Percentiles rank a stretch among this genome's conserved stretches.
phyloP scores from a whole-genome alignment of 2,888 invertebrate species.

The Ephialtes manifestator region DNA sequence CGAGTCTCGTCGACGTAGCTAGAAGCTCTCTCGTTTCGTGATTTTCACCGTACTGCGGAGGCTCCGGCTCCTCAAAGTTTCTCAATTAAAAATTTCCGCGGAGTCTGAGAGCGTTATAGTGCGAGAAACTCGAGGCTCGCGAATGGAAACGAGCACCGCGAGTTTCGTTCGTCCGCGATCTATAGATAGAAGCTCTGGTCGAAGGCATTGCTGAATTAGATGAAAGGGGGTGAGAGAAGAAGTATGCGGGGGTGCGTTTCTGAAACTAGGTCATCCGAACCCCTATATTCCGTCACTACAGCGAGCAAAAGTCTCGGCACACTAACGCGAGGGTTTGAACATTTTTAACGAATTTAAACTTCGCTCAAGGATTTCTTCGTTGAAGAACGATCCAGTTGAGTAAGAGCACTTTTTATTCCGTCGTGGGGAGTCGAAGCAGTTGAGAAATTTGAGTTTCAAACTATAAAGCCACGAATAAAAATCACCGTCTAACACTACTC shows the following conservation, averaged over 20 bases:
- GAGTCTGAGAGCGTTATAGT: constrained; percentile 50
- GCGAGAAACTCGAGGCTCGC: constrained; percentile 52
- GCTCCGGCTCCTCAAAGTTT: constrained; percentile 78
- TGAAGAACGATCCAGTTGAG: constrained; percentile 38
- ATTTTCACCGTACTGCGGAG: constrained; percentile 48
- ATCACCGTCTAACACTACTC: constrained; percentile 28
- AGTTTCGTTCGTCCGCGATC: constrained; percentile 37
- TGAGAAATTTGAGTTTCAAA: constrained; percentile 59
- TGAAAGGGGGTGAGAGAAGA: constrained; percentile 15
- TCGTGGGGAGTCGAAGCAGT: constrained; percentile 48
- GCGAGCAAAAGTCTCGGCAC: constrained; percentile 49
- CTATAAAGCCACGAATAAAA: constrained; percentile 39
- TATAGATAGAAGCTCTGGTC: constrained; percentile 38
- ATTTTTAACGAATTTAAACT: constrained; percentile 77
- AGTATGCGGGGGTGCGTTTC: constrained; percentile 39
- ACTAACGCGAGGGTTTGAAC: constrained; percentile 64
- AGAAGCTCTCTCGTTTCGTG: constrained; percentile 49
- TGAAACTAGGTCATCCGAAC: constrained; percentile 65
- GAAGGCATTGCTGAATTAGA: constrained; percentile 47
- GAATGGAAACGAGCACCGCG: constrained; percentile 55
- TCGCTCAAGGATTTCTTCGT: constrained; percentile 61
- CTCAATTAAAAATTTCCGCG: constrained; percentile 82
- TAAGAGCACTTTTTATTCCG: constrained; percentile 52
- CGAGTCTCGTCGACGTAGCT: constrained; percentile 49
- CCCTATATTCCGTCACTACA: constrained; percentile 70